These are phyloP conservation scores for Protula sp. DNA, from an alignment of 2,888 invertebrate species.

Conservation along the genomic window DNA sequence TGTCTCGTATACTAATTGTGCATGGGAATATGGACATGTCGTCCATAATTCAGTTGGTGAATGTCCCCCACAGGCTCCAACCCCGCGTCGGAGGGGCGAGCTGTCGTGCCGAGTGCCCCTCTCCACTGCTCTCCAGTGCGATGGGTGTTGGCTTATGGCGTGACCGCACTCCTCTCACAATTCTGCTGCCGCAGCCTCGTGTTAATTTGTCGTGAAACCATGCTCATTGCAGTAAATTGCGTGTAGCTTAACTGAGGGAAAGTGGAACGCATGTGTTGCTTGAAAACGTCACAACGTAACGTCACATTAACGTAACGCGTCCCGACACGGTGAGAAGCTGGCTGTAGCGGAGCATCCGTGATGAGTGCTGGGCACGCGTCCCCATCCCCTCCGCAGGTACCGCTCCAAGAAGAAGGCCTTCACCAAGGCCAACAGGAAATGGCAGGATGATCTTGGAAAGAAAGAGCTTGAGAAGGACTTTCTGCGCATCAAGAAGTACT, in stretches of 20 bases:
- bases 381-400: constrained; percentile 67
- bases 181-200: neutral
- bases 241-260: no score
- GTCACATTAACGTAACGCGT: no score
- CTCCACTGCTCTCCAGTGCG: neutral
- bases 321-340: no score
- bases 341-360: no score
- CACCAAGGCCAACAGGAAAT: constrained; percentile 95
- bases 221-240: no score
- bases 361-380: neutral
- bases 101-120: neutral
- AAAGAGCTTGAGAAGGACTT: constrained; percentile 96
- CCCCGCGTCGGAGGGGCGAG: neutral
- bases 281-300: no score
- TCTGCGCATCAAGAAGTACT: constrained; percentile 96
- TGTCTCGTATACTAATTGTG: no score
- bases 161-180: neutral
- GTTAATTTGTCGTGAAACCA: no score
- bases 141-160: neutral
- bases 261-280: no score
- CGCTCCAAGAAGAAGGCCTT: constrained; percentile 99
- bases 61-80: no score
- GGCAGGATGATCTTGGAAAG: constrained; percentile 94
- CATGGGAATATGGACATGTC: no score
- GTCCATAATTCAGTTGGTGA: no score